Conservation (phyloP, 2,888 invertebrate genomes). For the Helobdella robusta region DNA sequence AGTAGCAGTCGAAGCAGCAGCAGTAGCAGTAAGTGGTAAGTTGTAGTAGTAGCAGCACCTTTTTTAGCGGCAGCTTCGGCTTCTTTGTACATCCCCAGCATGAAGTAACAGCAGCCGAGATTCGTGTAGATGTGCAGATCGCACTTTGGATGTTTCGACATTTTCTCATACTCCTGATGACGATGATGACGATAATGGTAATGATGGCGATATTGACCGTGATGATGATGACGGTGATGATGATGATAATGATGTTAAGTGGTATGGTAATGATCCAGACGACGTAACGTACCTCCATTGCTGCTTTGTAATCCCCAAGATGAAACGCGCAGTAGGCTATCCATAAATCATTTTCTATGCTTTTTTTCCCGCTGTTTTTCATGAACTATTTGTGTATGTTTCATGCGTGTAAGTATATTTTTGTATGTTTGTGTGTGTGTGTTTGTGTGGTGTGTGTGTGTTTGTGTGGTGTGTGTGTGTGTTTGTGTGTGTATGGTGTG, state of each 20-base stretch:
- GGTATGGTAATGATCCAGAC: no score
- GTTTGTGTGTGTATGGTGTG: no score
- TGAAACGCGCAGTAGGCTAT: conserved; percentile 91
- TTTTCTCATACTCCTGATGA: conserved; percentile 49
- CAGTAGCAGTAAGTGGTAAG: no score
- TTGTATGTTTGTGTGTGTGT: no score
- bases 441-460: no score
- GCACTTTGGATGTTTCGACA: conserved; percentile 53
- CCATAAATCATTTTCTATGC: conserved; percentile 66
- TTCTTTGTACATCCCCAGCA: conserved; percentile 73
- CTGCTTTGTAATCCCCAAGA: conserved; percentile 78
- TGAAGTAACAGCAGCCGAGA: conserved; percentile 87
- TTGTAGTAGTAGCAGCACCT: conserved; percentile 45
- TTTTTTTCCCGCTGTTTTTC: conserved; percentile 53
- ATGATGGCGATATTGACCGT: not conserved
- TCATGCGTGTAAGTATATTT: no score
- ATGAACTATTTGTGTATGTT: conserved; percentile 55
- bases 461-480: no score
- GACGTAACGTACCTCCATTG: conserved; percentile 57
- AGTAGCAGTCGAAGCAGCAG: no score
- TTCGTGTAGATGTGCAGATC: conserved; percentile 63
- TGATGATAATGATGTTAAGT: no score
- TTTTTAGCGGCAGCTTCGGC: conserved; percentile 56
- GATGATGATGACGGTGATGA: not conserved
- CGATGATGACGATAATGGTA: not conserved